Percentiles rank a stretch among this genome's conserved stretches.
These are phyloP conservation scores for Paradisaea rubra DNA, from an alignment of 2,113 vertebrate species.

Conservation along the genomic window DNA sequence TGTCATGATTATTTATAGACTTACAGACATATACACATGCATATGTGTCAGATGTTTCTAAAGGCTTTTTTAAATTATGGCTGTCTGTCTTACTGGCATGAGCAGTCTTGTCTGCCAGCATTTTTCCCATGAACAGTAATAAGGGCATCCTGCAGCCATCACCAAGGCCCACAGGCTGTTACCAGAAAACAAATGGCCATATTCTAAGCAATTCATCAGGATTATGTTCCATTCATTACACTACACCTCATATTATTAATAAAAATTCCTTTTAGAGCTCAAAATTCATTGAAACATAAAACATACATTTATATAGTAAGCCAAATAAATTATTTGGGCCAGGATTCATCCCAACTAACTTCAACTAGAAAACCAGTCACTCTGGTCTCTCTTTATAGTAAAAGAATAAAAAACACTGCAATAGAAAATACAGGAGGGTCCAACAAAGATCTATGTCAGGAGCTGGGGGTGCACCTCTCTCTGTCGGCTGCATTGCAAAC, in stretches of 20 bases:
- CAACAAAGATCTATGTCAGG: background rate
- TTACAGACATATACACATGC: background rate
- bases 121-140: background rate
- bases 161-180: background rate
- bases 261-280: background rate
- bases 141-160: background rate
- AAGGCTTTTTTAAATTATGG: background rate
- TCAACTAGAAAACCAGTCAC: background rate
- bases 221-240: slow-evolving; percentile 1
- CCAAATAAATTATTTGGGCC: background rate
- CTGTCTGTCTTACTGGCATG: background rate
- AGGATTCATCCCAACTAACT: background rate
- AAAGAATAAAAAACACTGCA: background rate
- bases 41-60: background rate
- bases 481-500: background rate
- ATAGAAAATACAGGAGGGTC: background rate
- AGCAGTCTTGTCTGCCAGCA: background rate
- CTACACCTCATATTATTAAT: background rate
- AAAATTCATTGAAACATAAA: background rate
- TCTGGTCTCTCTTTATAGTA: background rate
- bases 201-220: background rate
- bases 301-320: background rate
- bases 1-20: background rate
- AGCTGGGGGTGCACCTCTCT: background rate
- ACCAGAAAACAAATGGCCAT: background rate